Evolutionary conservation across 35 echinoderm and acorn worm species (phyloP).

Genomic region (Heliocidaris erythrogramma): DNA sequence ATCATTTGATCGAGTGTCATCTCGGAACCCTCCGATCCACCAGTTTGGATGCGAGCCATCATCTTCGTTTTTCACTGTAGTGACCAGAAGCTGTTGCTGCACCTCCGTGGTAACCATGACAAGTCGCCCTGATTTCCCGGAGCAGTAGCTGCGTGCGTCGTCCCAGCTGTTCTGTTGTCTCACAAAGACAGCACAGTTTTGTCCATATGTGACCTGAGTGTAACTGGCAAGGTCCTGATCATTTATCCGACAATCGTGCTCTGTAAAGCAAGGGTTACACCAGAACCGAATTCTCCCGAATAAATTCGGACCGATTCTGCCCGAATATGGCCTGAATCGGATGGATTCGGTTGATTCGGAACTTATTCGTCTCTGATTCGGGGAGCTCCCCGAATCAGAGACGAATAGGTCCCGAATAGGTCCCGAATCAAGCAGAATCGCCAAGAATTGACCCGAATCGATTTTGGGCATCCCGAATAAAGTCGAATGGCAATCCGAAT

Average conservation of each 20-base stretch:
- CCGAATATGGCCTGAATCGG: too few relatives aligned
- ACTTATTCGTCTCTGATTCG: too few relatives aligned
- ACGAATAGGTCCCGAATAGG: too few relatives aligned
- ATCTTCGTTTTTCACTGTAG: neutral
- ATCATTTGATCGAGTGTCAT: neutral
- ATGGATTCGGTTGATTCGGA: too few relatives aligned
- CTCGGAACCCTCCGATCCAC: constrained; percentile 11
- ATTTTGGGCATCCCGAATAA: too few relatives aligned
- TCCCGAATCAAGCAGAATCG: too few relatives aligned
- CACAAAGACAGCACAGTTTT: neutral
- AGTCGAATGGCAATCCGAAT: too few relatives aligned
- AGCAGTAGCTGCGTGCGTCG: neutral
- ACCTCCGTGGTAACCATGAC: neutral
- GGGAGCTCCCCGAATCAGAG: too few relatives aligned
- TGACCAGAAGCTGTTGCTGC: neutral
- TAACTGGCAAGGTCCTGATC: neutral
- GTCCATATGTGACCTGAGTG: neutral
- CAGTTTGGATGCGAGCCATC: neutral
- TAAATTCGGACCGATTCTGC: too few relatives aligned
- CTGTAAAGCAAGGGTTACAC: constrained; percentile 4
- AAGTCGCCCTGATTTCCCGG: neutral
- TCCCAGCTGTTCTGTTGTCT: neutral
- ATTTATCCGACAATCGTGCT: neutral
- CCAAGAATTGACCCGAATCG: too few relatives aligned
- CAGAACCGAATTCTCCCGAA: too few relatives aligned